Evolutionary conservation across 2,797 vertebrate genomes (phyloP).

Genomic region (Onychomys torridus): DNA sequence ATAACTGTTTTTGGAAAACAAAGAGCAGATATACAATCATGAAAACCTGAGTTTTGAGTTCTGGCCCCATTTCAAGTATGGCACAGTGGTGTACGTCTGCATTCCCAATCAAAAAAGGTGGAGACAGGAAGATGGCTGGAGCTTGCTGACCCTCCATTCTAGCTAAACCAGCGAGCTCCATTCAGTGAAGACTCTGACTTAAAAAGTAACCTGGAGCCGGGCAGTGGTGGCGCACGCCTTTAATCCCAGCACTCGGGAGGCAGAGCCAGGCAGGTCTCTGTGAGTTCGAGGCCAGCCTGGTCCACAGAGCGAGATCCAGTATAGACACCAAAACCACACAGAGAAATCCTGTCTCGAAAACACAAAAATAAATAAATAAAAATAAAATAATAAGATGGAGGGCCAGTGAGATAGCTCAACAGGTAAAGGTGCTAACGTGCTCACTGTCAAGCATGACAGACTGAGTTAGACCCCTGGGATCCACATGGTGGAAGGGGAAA

Average conservation of each 20-base stretch:
- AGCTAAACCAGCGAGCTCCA: not conserved
- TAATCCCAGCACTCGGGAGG: too few species aligned
- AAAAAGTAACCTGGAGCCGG: not conserved
- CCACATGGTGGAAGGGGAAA: not conserved
- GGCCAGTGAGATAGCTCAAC: not conserved
- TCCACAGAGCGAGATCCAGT: too few species aligned
- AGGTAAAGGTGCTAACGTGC: not conserved
- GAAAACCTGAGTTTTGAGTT: not conserved
- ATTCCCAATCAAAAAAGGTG: not conserved
- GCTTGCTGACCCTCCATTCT: not conserved
- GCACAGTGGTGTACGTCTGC: not conserved
- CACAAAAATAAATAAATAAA: too few species aligned
- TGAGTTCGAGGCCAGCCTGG: too few species aligned
- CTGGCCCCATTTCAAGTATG: not conserved
- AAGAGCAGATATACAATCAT: not conserved
- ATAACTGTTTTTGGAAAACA: not conserved
- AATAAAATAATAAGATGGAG: not conserved
- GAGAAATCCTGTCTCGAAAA: too few species aligned
- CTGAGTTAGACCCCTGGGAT: not conserved
- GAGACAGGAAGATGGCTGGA: not conserved
- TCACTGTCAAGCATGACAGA: not conserved
- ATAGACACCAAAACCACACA: too few species aligned
- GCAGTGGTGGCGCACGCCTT: too few species aligned
- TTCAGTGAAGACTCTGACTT: not conserved
- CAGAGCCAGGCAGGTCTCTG: too few species aligned